Percentiles rank a stretch among this genome's conserved stretches.
These are phyloP conservation scores for Sarcophaga carnaria DNA, from an alignment of 2,888 invertebrate genomes.

Conservation along the genomic window DNA sequence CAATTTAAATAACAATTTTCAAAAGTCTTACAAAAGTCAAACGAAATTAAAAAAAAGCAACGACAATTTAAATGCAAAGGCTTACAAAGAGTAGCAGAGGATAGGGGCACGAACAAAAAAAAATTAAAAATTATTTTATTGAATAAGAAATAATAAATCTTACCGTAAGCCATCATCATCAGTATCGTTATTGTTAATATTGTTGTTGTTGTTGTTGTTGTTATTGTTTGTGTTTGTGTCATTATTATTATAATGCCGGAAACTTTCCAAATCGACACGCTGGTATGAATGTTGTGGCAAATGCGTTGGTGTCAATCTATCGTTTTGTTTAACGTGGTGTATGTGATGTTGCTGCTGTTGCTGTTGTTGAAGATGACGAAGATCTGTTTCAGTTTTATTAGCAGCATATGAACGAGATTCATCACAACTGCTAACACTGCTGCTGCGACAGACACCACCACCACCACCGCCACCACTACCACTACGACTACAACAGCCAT, in stretches of 20 bases:
- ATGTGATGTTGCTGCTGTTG: conserved; percentile 43
- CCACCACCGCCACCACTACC: background rate
- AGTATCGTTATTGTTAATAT: conserved; percentile 47
- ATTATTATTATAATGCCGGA: conserved; percentile 78
- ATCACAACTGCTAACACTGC: conserved; percentile 69
- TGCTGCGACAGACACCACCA: conserved; percentile 31
- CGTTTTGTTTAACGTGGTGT: conserved; percentile 60
- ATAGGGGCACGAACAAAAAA: background rate
- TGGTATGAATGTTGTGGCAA: conserved; percentile 68
- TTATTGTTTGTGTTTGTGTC: conserved; percentile 51
- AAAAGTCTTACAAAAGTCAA: conserved; percentile 49
- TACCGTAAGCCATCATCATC: conserved; percentile 77
- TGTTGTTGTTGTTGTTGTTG: conserved; percentile 38
- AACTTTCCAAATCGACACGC: conserved; percentile 79
- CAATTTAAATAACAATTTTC: conserved; percentile 37
- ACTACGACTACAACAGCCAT: conserved; percentile 36
- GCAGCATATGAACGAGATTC: conserved; percentile 67
- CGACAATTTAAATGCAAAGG: background rate
- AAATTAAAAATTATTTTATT: conserved; percentile 21
- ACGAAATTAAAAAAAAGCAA: conserved; percentile 4
- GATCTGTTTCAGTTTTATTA: conserved; percentile 70
- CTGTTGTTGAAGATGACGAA: conserved; percentile 59
- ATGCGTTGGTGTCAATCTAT: conserved; percentile 72
- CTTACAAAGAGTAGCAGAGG: background rate
- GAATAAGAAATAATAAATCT: conserved; percentile 68